phyloP scores from a whole-genome alignment of 2,888 invertebrate species.

The Meganola albula region DNA sequence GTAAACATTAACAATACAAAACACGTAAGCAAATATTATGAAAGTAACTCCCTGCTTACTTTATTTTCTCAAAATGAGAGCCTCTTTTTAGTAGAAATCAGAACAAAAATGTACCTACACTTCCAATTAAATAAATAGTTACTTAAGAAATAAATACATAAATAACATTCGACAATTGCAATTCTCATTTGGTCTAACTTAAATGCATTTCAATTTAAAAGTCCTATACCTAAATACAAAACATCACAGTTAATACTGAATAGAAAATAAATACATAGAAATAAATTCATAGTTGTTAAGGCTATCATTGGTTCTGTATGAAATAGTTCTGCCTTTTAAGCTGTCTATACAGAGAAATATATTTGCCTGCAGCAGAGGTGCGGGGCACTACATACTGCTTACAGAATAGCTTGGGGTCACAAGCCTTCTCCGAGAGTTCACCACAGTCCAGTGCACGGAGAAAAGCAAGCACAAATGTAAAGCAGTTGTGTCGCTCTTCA shows the following conservation, averaged over 20 bases:
- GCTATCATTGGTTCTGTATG: conserved; percentile 66
- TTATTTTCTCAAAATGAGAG: conserved; percentile 4
- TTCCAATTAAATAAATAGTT: conserved; percentile 18
- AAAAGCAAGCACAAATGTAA: conserved; percentile 90
- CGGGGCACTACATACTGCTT: conserved; percentile 88
- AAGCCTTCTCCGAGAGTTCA: conserved; percentile 82
- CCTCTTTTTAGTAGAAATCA: conserved; percentile 16
- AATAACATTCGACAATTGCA: conserved; percentile 31
- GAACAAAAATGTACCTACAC: conserved; percentile 12
- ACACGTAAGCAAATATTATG: conserved; percentile 20
- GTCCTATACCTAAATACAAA: conserved; percentile 59
- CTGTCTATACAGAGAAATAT: conserved; percentile 88
- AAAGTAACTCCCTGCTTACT: conserved; percentile 9
- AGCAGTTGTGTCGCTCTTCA: conserved; percentile 89
- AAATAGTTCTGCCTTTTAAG: conserved; percentile 75
- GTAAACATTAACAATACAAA: conserved; percentile 14
- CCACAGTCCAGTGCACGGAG: conserved; percentile 84
- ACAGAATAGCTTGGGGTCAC: conserved; percentile 84
- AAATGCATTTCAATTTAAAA: conserved; percentile 68
- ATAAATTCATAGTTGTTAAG: conserved; percentile 29
- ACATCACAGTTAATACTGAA: conserved; percentile 76
- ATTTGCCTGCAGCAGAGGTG: conserved; percentile 89
- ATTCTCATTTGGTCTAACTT: conserved; percentile 64
- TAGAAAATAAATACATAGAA: conserved; percentile 51
- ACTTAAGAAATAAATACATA: conserved; percentile 25